Conservation (phyloP, 2,888 invertebrate species). For the Pyrocoelia pectoralis region DNA sequence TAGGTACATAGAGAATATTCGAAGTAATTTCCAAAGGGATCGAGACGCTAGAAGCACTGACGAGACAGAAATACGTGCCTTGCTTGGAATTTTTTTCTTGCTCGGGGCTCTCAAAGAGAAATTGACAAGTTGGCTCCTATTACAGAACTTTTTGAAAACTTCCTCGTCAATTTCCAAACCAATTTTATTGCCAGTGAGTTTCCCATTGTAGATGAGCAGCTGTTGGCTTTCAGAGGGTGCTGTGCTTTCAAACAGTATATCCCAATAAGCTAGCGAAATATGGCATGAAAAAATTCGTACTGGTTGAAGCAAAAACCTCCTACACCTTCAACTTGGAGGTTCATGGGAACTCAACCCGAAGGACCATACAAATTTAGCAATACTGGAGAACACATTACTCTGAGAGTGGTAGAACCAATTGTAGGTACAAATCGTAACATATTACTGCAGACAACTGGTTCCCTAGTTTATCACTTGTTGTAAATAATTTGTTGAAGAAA, state of each 20-base stretch:
- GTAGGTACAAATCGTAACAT: neutral
- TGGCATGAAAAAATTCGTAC: neutral
- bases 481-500: no score
- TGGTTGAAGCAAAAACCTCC: neutral
- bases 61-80: neutral
- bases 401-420: neutral
- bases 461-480: no score
- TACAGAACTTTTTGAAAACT: neutral
- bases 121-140: neutral
- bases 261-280: neutral
- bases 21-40: neutral
- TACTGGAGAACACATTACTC: neutral
- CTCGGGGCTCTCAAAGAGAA: neutral
- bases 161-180: neutral
- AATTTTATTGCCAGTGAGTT: neutral
- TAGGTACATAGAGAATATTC: no score
- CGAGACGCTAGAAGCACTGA: neutral
- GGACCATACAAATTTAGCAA: neutral
- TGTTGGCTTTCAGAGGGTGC: neutral
- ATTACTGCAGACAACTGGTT: conserved; percentile 20
- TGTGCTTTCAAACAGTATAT: neutral
- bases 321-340: neutral
- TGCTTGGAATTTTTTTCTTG: neutral
- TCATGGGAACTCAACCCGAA: neutral
- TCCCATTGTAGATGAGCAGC: neutral